These are phyloP conservation scores for Lasioglossum morio DNA, from an alignment of 2,888 invertebrate genomes.

Conservation along the genomic window DNA sequence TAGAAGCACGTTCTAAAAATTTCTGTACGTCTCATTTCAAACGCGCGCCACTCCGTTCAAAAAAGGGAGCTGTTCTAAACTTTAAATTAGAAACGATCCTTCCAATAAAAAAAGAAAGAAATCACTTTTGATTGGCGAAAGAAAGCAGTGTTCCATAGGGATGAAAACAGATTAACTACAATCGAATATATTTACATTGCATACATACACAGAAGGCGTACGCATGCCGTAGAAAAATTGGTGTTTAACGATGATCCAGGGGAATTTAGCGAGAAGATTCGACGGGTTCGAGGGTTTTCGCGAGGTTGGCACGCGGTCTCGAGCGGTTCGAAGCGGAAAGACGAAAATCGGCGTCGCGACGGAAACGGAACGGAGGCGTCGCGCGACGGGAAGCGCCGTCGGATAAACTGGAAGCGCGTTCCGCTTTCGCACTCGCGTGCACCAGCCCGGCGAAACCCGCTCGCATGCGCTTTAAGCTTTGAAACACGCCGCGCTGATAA, in stretches of 20 bases:
- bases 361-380: conserved; percentile 42
- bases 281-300: not conserved
- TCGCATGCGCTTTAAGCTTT: conserved; percentile 73
- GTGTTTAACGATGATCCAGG: not conserved
- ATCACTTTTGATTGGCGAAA: too few relatives aligned
- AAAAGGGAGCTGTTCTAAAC: too few relatives aligned
- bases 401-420: conserved; percentile 63
- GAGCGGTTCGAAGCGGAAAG: not conserved
- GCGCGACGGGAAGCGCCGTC: conserved; percentile 57
- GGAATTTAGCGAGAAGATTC: too few relatives aligned
- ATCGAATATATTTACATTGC: not conserved
- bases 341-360: not conserved
- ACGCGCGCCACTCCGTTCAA: too few relatives aligned
- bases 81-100: too few relatives aligned
- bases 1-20: too few relatives aligned
- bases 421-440: conserved; percentile 42
- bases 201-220: not conserved
- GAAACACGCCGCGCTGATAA: not conserved
- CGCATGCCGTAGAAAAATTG: not conserved
- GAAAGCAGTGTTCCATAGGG: too few relatives aligned
- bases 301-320: not conserved
- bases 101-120: too few relatives aligned
- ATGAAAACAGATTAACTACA: too few relatives aligned
- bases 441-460: conserved; percentile 57
- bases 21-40: too few relatives aligned